Conservation (phyloP, 2,113 vertebrate species). For the Nycticorax nycticorax region DNA sequence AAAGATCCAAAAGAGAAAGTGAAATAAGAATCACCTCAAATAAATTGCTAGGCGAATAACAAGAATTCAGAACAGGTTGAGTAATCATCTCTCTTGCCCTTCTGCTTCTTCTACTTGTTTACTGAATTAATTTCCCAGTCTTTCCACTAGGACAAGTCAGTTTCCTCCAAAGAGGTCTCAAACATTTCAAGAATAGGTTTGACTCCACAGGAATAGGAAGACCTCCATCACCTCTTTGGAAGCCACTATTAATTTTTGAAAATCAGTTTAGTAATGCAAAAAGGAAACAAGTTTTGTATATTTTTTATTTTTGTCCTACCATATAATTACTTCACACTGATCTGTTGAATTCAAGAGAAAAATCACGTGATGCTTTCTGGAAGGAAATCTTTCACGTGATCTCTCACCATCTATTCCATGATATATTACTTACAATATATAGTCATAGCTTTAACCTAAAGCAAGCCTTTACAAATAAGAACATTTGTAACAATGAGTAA, state of each 20-base stretch:
- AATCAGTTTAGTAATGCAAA: background rate
- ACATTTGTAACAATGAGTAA: background rate
- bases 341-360: background rate
- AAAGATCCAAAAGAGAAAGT: background rate
- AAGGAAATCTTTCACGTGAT: background rate
- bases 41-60: background rate
- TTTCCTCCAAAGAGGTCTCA: background rate
- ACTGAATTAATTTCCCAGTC: background rate
- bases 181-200: background rate
- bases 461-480: background rate
- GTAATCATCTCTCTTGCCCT: background rate
- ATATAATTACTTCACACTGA: background rate
- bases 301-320: background rate
- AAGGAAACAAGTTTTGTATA: background rate
- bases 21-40: background rate
- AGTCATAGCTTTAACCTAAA: background rate
- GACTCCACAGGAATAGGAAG: background rate
- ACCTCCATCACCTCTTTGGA: background rate
- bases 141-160: background rate
- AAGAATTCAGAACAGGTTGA: background rate
- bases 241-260: background rate
- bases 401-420: background rate
- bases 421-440: background rate
- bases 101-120: background rate
- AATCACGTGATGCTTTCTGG: background rate